A percentile compares a stretch with the other conserved stretches of the same genome.
These are phyloP conservation scores for Cyclophora punctaria DNA, from an alignment of 2,888 invertebrate genomes.

Conservation along the genomic window DNA sequence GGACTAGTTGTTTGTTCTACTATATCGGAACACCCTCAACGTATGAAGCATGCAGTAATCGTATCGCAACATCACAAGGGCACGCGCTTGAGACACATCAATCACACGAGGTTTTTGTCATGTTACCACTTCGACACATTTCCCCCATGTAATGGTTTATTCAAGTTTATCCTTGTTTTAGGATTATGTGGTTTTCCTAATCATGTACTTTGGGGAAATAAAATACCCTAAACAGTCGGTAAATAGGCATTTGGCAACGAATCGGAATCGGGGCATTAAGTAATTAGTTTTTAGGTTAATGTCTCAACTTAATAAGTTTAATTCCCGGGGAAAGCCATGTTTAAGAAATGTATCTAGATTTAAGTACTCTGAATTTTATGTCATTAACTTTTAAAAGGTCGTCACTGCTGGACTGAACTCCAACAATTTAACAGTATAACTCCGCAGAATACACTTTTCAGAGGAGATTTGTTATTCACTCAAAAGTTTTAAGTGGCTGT, in stretches of 20 bases:
- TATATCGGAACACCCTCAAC: no score
- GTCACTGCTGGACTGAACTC: constrained; percentile 40
- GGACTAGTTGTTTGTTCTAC: no score
- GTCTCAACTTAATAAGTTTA: no score
- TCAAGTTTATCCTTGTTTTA: constrained; percentile 23
- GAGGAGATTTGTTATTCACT: constrained; percentile 72
- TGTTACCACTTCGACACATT: constrained; percentile 47
- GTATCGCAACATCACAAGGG: constrained; percentile 7
- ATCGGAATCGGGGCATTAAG: no score
- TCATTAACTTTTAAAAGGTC: constrained; percentile 56
- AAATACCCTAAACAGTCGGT: not conserved
- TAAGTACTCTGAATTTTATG: constrained; percentile 21
- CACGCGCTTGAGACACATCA: constrained; percentile 31
- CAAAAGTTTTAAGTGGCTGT: constrained; percentile 72
- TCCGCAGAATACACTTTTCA: constrained; percentile 64
- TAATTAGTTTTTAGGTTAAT: no score
- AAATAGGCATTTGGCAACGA: no score
- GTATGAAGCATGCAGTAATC: not conserved
- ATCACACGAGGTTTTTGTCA: constrained; percentile 49
- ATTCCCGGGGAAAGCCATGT: no score
- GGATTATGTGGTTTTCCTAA: constrained; percentile 8
- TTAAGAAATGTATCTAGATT: not conserved
- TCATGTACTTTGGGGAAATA: not conserved
- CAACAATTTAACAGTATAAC: constrained; percentile 70
- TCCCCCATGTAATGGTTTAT: constrained; percentile 37